phyloP scores from a whole-genome alignment of 2,113 vertebrate genomes.

The Acrocephalus kingi region DNA sequence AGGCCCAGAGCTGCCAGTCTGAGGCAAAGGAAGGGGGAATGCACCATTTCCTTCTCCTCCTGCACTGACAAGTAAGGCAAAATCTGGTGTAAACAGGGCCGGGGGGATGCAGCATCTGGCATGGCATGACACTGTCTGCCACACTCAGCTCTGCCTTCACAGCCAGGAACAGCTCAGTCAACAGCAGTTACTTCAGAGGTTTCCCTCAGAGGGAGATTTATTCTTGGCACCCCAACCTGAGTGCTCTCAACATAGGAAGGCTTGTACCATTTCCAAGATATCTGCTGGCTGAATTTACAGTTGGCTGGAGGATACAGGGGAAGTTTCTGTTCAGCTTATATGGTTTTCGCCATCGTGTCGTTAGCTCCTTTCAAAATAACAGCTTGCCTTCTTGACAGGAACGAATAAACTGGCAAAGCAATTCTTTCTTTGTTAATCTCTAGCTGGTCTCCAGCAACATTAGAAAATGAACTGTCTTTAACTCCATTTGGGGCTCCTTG shows the following conservation, averaged over 20 bases:
- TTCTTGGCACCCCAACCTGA: constrained; percentile 46
- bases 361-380: constrained; percentile 63
- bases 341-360: constrained; percentile 26
- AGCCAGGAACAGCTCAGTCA: constrained; percentile 34
- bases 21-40: background rate
- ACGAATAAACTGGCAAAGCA: constrained; percentile 16
- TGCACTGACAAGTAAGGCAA: background rate
- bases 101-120: background rate
- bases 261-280: constrained; percentile 62
- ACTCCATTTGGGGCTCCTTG: background rate
- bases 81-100: background rate
- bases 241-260: constrained; percentile 11
- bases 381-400: constrained; percentile 64
- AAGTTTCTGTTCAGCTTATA: constrained; percentile 63
- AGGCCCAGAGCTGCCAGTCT: background rate
- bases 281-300: constrained; percentile 58
- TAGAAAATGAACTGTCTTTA: background rate
- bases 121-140: constrained; percentile 29
- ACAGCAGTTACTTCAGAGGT: constrained; percentile 48
- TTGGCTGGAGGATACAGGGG: constrained; percentile 54
- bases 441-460: background rate
- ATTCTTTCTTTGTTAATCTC: constrained; percentile 41
- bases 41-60: background rate
- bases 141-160: constrained; percentile 38
- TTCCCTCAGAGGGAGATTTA: constrained; percentile 55